Evolutionary conservation across 2,113 vertebrate genomes (phyloP), one percentile per base, ranked within the genome.

Genomic region (Macheiramphus alcinus): DNA sequence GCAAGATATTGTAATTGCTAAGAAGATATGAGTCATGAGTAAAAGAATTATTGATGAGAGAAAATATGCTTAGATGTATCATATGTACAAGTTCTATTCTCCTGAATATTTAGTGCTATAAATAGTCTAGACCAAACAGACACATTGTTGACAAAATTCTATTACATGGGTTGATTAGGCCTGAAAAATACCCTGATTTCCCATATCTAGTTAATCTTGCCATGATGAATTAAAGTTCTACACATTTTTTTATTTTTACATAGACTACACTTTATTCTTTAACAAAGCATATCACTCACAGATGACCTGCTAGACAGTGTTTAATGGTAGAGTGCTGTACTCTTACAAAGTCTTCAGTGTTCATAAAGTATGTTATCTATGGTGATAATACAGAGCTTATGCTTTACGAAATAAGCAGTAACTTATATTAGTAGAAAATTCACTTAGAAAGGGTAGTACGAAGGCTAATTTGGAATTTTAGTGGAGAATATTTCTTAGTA

Each of bases 41-140:
- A 93, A 95, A 97, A 95, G 71, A 96, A 91, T 76, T 94, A 82
- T 58, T 86, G 81, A 94, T 95, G 81, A 86, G 40, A 83, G 87
- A 94, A 97, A 94, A 62, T 94, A 76, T 90, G n/a, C 4, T 94
- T 47, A 36, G 90, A 52, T 45, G 43, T 86, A 80, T 90, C 42
- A n/a, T 38, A 45, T 67, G 40, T 85, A 90, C n/a, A 88, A 95
- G 43, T 94, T 89, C 88, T 43, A 70, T 16, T 94, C 52, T 87
- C 27, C 26, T 80, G 29, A 92, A 97, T 94, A 93, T 66, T 92
- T 95, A 94, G 72, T 84, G 10, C 2, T 78, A 68, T 66, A 84
- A 96, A 79, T 88, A 94, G 27, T 58, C 72, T 93, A 91, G 61
- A 62, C 21, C 16, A 96, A 94, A 76, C 17, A 75, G 34, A 96